phyloP scores from a whole-genome alignment of 1,140 invertebrate genomes.

The Sarcophaga bullata region DNA sequence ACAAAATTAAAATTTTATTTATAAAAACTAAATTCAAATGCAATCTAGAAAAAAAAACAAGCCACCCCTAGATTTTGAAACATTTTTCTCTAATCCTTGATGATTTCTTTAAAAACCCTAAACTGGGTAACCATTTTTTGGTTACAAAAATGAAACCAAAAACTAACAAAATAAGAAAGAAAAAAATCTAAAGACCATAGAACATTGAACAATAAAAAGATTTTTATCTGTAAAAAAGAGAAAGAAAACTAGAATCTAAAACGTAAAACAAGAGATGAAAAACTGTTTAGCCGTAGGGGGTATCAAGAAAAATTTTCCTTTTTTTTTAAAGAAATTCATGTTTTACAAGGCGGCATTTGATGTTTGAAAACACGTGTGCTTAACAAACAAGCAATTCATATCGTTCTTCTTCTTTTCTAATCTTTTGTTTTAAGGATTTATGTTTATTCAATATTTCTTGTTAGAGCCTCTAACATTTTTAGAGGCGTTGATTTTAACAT shows the following conservation, averaged over 20 bases:
- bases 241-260: not conserved
- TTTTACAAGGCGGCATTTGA: not conserved
- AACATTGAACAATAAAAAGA: not conserved
- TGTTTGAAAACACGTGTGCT: constrained; percentile 26
- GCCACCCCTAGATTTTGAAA: not conserved
- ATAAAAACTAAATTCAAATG: too few relatives aligned
- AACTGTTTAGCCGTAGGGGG: constrained; percentile 7
- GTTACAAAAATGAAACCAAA: constrained; percentile 15
- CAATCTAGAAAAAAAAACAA: not conserved
- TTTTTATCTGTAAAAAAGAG: not conserved
- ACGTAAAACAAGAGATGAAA: too few relatives aligned
- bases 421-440: constrained; percentile 2
- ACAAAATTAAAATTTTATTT: too few relatives aligned
- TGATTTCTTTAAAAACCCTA: not conserved
- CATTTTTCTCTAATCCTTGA: not conserved
- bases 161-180: not conserved
- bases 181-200: not conserved
- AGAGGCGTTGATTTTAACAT: constrained; percentile 5
- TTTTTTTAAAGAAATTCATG: not conserved
- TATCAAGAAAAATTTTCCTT: not conserved
- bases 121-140: constrained; percentile 16
- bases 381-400: not conserved
- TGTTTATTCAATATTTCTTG: constrained; percentile 11
- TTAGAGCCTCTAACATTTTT: constrained; percentile 14
- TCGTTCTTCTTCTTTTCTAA: not conserved